Conservation (phyloP, 2,113 vertebrate genomes). For the Noctilio leporinus region DNA sequence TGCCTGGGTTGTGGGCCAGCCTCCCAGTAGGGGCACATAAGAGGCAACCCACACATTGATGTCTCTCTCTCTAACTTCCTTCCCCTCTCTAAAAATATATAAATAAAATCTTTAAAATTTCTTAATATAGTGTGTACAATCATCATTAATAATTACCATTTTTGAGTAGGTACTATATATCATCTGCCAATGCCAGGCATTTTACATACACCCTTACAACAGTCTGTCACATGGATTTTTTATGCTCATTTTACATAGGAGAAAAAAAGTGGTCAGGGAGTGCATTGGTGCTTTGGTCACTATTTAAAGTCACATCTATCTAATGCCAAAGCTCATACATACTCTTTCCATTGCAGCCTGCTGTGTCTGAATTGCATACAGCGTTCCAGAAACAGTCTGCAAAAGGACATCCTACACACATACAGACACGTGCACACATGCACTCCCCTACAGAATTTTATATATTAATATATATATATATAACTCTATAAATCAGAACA, state of each 20-base stretch:
- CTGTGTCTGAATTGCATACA: not conserved
- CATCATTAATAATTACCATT: not conserved
- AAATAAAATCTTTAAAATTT: too few species aligned
- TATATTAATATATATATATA: not conserved
- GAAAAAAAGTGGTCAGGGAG: not conserved
- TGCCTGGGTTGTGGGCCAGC: too few species aligned
- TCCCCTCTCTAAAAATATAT: too few species aligned
- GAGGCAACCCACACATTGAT: too few species aligned
- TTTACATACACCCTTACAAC: not conserved
- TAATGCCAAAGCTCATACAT: not conserved
- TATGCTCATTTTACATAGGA: not conserved
- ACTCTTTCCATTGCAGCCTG: not conserved
- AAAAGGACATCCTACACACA: rapidly evolving
- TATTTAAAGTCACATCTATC: not conserved
- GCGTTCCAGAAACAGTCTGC: not conserved
- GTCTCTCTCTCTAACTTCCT: too few species aligned
- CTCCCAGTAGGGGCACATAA: too few species aligned
- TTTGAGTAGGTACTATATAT: not conserved
- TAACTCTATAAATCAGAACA: not conserved
- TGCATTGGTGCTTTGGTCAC: not conserved
- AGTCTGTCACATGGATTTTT: not conserved
- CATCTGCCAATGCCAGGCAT: not conserved
- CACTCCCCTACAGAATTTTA: not conserved
- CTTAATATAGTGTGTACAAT: not conserved
- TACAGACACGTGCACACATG: not conserved